These are phyloP conservation scores for Dysmachus trigonus DNA, from an alignment of 2,888 invertebrate species.

Conservation along the genomic window DNA sequence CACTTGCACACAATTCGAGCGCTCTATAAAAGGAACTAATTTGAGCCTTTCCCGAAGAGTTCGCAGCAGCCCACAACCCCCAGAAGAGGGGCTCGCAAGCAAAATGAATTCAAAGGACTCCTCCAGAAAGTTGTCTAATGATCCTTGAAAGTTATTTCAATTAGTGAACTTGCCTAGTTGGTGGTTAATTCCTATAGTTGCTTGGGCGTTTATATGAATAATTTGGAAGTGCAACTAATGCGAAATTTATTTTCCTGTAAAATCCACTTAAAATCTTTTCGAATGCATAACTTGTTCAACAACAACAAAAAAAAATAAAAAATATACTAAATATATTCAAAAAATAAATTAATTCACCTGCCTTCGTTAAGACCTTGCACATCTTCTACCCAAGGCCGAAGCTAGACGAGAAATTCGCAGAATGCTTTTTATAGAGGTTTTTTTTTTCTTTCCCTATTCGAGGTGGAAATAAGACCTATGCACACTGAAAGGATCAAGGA, in stretches of 20 bases:
- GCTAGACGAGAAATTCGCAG: not conserved
- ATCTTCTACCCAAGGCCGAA: not conserved
- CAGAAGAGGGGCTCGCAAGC: not conserved
- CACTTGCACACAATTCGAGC: not conserved
- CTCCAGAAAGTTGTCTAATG: conserved; percentile 22
- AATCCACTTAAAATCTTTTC: not conserved
- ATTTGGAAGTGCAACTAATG: not conserved
- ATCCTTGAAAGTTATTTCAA: conserved; percentile 28
- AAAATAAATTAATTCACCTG: not conserved
- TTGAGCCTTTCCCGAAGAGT: not conserved
- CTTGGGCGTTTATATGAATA: not conserved
- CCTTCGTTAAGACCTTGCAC: not conserved
- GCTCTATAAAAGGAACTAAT: not conserved
- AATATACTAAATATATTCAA: not conserved
- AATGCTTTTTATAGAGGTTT: not conserved
- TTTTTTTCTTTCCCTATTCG: not conserved
- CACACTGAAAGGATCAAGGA: not conserved
- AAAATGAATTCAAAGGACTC: conserved; percentile 6
- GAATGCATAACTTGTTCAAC: not conserved
- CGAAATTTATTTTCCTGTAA: not conserved
- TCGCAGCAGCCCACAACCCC: not conserved
- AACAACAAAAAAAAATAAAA: not conserved
- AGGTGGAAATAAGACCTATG: not conserved
- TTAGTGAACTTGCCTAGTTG: conserved; percentile 2
- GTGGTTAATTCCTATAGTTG: not conserved